These are phyloP conservation scores for Etheostoma spectabile DNA, from an alignment of 2,113 vertebrate species.

Conservation along the genomic window DNA sequence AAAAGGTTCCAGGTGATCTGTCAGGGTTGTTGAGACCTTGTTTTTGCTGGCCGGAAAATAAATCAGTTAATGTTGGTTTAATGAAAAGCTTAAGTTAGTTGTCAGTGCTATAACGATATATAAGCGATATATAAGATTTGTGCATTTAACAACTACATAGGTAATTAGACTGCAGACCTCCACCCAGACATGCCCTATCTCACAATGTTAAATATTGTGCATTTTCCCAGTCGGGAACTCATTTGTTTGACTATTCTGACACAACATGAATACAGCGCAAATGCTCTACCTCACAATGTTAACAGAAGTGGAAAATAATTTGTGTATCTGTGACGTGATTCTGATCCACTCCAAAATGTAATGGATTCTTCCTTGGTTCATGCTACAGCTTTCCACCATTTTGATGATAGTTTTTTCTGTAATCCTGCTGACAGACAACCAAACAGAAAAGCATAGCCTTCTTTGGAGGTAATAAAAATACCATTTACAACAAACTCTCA, in stretches of 20 bases:
- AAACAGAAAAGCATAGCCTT: too few species aligned
- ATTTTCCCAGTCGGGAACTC: too few species aligned
- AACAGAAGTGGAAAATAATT: too few species aligned
- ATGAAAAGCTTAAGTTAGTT: background rate
- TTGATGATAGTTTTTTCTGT: background rate
- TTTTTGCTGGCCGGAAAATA: background rate
- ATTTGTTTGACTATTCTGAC: too few species aligned
- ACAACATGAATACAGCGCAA: too few species aligned
- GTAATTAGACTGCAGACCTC: too few species aligned
- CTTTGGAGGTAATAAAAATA: background rate
- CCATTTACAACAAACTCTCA: conserved; percentile 23
- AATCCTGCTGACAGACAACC: background rate
- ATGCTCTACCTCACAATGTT: too few species aligned
- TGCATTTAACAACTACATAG: background rate
- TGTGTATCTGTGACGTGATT: too few species aligned
- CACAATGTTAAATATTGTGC: too few species aligned
- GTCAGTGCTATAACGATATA: too few species aligned
- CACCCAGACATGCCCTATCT: too few species aligned
- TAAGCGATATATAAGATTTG: background rate
- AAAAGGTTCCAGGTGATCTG: background rate
- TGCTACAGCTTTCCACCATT: background rate
- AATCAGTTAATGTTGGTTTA: background rate
- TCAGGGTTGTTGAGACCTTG: background rate
- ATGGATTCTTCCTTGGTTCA: background rate
- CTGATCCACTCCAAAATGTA: too few species aligned